Conservation (phyloP, 1,140 invertebrate species). For the Diachasma alloeum region DNA sequence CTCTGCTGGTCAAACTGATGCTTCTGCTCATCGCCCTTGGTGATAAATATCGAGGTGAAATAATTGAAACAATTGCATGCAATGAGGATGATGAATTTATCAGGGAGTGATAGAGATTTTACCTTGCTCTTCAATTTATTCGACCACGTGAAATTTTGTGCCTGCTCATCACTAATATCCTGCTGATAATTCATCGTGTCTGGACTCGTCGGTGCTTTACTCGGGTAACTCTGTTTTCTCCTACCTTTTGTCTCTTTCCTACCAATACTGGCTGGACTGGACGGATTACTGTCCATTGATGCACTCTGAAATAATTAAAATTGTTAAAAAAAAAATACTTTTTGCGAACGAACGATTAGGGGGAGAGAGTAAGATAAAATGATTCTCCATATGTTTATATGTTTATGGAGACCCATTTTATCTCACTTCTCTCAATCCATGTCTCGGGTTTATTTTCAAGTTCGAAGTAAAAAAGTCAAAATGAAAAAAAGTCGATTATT, state of each 20-base stretch:
- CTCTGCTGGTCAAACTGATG: slow-evolving; percentile 55
- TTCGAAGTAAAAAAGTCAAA: no score
- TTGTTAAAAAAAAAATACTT: no score
- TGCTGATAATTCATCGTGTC: slow-evolving; percentile 58
- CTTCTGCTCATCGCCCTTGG: slow-evolving; percentile 53
- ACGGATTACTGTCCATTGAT: slow-evolving; percentile 63
- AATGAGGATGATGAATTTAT: background rate
- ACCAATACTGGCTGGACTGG: slow-evolving; percentile 59
- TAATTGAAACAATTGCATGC: background rate
- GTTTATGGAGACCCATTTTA: no score
- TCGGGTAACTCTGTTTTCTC: slow-evolving; percentile 78
- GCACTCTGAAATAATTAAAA: slow-evolving; percentile 47
- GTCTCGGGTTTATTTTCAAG: no score
- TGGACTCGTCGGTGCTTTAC: slow-evolving; percentile 69
- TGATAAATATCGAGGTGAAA: background rate
- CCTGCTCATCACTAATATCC: slow-evolving; percentile 58
- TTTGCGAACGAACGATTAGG: no score
- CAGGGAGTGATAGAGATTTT: background rate
- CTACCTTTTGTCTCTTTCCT: slow-evolving; percentile 69
- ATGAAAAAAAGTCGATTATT: no score
- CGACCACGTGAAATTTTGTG: slow-evolving; percentile 62
- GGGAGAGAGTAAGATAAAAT: no score
- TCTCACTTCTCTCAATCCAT: no score
- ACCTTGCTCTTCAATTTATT: slow-evolving; percentile 56
- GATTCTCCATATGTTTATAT: background rate